Evolutionary conservation across 2,113 vertebrate genomes (phyloP).

Genomic region (Prionailurus viverrinus): DNA sequence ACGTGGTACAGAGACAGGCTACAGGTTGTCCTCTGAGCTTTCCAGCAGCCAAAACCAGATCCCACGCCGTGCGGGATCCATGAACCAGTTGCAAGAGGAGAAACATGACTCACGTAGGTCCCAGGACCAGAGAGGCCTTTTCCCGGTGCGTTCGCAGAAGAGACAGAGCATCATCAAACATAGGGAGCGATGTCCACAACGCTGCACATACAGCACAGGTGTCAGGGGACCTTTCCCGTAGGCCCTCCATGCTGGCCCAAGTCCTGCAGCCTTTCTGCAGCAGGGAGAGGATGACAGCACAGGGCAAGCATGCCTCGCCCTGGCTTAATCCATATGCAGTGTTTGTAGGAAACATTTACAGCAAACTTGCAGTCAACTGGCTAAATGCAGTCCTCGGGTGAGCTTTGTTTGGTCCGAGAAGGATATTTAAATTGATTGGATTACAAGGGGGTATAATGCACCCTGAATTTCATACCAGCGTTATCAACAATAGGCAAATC

Average conservation of each 20-base stretch:
- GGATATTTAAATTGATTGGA: neutral
- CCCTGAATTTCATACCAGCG: neutral
- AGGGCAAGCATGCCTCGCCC: rapidly evolving
- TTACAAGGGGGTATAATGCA: neutral
- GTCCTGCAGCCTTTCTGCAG: neutral
- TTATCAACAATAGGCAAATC: neutral
- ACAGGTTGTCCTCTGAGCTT: neutral
- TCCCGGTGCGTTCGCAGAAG: neutral
- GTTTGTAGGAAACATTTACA: neutral
- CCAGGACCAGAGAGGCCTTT: neutral
- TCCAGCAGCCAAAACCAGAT: neutral
- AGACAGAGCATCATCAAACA: neutral
- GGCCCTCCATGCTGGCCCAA: neutral
- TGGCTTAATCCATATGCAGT: rapidly evolving
- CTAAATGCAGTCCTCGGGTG: neutral
- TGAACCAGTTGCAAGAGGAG: neutral
- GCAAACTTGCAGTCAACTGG: neutral
- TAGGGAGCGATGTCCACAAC: neutral
- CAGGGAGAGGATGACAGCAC: neutral
- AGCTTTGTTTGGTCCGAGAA: neutral
- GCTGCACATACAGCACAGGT: neutral
- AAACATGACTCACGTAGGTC: neutral
- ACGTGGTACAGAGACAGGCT: rapidly evolving
- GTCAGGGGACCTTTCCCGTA: neutral
- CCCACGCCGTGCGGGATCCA: neutral